These are phyloP conservation scores for Plagiodera versicolora DNA, from an alignment of 2,888 invertebrate genomes.

Conservation along the genomic window DNA sequence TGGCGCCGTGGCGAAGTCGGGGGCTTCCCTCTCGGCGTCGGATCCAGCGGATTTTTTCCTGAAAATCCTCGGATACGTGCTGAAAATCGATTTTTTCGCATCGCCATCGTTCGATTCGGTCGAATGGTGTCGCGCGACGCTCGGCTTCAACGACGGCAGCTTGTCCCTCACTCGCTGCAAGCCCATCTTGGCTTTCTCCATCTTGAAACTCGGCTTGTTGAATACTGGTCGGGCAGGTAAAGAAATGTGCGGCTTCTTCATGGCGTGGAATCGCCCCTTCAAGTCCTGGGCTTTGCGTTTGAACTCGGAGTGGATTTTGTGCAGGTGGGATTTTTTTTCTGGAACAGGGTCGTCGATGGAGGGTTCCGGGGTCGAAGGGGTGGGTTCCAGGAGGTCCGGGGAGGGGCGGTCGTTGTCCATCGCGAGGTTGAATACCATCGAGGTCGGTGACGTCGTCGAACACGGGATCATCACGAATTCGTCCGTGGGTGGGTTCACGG, in stretches of 20 bases:
- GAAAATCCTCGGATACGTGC: constrained; percentile 77
- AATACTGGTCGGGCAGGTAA: constrained; percentile 62
- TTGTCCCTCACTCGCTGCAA: constrained; percentile 58
- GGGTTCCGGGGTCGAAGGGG: neutral
- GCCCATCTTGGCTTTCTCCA: constrained; percentile 63
- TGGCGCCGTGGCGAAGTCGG: constrained; percentile 69
- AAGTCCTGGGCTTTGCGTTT: constrained; percentile 62
- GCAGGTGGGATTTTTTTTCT: neutral
- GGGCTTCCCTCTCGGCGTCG: constrained; percentile 52
- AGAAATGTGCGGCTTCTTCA: constrained; percentile 59
- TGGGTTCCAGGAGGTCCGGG: neutral
- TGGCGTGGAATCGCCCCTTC: constrained; percentile 60
- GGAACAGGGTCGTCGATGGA: neutral
- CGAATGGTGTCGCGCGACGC: constrained; percentile 52
- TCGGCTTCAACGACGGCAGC: constrained; percentile 42
- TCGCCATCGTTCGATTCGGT: constrained; percentile 59
- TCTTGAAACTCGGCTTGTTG: constrained; percentile 52
- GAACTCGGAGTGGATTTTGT: constrained; percentile 31
- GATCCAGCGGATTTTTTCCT: constrained; percentile 36
- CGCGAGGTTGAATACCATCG: constrained; percentile 39
- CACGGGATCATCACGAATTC: constrained; percentile 36
- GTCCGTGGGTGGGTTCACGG: constrained; percentile 73
- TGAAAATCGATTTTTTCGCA: constrained; percentile 64
- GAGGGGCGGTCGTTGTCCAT: too few species aligned
- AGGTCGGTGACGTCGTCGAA: constrained; percentile 18